Evolutionary conservation across 2,888 invertebrate species (phyloP).

Genomic region (Oxystoma pomonae): DNA sequence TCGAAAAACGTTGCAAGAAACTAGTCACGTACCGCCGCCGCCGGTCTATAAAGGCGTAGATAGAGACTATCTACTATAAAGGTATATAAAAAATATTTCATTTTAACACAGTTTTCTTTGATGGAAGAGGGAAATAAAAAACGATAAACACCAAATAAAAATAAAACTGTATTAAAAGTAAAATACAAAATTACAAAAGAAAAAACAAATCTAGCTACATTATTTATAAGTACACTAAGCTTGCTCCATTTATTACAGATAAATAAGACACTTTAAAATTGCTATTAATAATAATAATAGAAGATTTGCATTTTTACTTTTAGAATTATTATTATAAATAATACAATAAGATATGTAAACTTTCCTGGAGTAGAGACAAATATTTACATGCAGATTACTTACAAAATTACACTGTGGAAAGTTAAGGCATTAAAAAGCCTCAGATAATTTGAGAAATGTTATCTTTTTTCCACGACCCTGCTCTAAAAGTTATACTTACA

Average conservation of each 20-base stretch:
- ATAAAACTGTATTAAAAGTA: constrained; percentile 47
- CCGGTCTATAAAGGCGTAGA: too few species aligned
- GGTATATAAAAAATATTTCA: too few species aligned
- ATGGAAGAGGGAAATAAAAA: constrained; percentile 12
- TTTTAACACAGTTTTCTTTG: constrained; percentile 12
- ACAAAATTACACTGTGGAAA: not conserved
- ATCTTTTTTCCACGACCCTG: not conserved
- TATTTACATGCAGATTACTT: not conserved
- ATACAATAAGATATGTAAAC: not conserved
- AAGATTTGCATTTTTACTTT: constrained; percentile 15
- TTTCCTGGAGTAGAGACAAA: not conserved
- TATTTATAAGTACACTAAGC: constrained; percentile 42
- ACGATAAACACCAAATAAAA: constrained; percentile 35
- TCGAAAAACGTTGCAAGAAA: too few species aligned
- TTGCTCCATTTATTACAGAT: constrained; percentile 39
- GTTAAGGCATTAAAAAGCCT: not conserved
- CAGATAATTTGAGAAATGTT: not conserved
- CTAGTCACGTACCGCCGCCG: too few species aligned
- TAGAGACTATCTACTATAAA: too few species aligned
- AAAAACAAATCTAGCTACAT: constrained; percentile 41
- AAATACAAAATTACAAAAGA: constrained; percentile 46
- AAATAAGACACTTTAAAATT: constrained; percentile 38
- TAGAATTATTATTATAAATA: not conserved
- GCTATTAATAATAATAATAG: constrained; percentile 39
- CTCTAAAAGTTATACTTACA: constrained; percentile 15